These are phyloP conservation scores for Nannospalax galili DNA, from an alignment of 2,113 vertebrate species.

Conservation along the genomic window DNA sequence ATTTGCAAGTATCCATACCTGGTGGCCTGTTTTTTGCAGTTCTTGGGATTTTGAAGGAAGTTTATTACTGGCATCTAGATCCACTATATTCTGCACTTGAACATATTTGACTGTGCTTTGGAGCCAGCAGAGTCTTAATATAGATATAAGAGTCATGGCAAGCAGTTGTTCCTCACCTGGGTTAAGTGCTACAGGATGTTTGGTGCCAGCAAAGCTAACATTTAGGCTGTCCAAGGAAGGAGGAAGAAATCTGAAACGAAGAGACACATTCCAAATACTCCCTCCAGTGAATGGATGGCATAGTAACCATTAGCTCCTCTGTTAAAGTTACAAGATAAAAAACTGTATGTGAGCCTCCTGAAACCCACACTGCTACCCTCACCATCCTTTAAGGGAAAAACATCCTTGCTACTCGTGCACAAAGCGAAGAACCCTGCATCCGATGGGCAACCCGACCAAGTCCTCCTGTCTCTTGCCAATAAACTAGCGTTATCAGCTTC, in stretches of 20 bases:
- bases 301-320: constrained; percentile 28
- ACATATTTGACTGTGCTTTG: constrained; percentile 11
- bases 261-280: constrained; percentile 39
- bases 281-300: constrained; percentile 4
- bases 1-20: background rate
- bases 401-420: background rate
- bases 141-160: constrained; percentile 68
- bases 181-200: constrained; percentile 63
- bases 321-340: background rate
- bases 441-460: background rate
- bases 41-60: constrained; percentile 27
- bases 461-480: background rate
- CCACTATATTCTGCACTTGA: background rate
- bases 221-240: constrained; percentile 62
- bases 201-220: constrained; percentile 54
- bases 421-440: background rate
- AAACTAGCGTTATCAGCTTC: background rate
- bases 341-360: background rate
- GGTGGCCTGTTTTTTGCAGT: background rate
- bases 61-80: background rate
- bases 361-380: background rate
- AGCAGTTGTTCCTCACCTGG: constrained; percentile 69
- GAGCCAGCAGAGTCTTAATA: constrained; percentile 61
- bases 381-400: background rate
- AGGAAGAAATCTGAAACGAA: constrained; percentile 10